Evolutionary conservation across 2,888 invertebrate species (phyloP).

Genomic region (Fissipunctia ypsillon): DNA sequence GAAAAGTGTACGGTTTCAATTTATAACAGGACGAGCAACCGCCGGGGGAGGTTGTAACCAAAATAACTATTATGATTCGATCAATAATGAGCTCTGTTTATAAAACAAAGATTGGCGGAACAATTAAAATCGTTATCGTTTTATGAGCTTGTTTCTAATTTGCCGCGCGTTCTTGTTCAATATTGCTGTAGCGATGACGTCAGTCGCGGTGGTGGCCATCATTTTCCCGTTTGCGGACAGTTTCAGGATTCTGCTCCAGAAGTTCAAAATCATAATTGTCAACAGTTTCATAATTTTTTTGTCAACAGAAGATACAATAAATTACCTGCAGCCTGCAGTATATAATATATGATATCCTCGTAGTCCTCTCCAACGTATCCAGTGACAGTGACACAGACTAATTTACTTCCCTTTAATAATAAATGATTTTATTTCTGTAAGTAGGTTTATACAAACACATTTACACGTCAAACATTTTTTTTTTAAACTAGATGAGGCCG

Average conservation of each 20-base stretch:
- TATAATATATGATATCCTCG: no score
- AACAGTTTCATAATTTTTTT: neutral
- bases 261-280: neutral
- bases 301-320: neutral
- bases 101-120: constrained; percentile 78
- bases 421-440: no score
- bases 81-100: constrained; percentile 78
- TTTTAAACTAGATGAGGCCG: no score
- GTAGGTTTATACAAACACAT: no score
- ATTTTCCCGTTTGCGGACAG: neutral
- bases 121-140: constrained; percentile 81
- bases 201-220: constrained; percentile 41
- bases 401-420: no score
- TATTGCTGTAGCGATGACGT: constrained; percentile 61
- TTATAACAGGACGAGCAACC: constrained; percentile 77
- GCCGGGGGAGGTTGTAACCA: constrained; percentile 65
- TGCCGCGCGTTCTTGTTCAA: constrained; percentile 64
- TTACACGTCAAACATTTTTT: no score
- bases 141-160: constrained; percentile 71
- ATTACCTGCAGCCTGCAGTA: no score
- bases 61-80: constrained; percentile 75
- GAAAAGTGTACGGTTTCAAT: constrained; percentile 65
- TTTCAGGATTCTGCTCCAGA: neutral
- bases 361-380: no score
- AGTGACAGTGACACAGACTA: neutral